These are phyloP conservation scores for Platorchestia sp. DNA, from an alignment of 1,140 invertebrate species.

Conservation along the genomic window DNA sequence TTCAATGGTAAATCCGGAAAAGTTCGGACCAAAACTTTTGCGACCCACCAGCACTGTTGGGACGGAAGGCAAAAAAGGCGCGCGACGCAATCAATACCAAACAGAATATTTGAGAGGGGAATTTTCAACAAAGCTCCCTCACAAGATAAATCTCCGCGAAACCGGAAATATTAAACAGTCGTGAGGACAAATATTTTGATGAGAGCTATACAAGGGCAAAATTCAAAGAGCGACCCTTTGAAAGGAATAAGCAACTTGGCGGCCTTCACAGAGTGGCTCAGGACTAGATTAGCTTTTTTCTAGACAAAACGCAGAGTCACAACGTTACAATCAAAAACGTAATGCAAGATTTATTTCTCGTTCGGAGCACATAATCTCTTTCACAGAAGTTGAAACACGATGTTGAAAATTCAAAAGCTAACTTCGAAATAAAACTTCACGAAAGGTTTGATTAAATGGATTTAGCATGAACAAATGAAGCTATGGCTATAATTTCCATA, in stretches of 20 bases:
- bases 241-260: background rate
- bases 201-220: background rate
- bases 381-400: background rate
- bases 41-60: background rate
- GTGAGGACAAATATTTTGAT: constrained; percentile 23
- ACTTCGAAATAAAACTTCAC: background rate
- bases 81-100: constrained; percentile 42
- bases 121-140: background rate
- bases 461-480: background rate
- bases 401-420: background rate
- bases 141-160: background rate
- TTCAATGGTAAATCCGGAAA: constrained; percentile 37
- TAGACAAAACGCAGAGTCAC: background rate
- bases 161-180: constrained; percentile 1
- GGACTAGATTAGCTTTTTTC: constrained; percentile 11
- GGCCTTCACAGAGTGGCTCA: background rate
- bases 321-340: background rate
- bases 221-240: background rate
- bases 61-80: background rate
- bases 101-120: background rate
- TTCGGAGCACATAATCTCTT: background rate
- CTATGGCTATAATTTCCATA: background rate
- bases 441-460: background rate
- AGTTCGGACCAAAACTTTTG: constrained; percentile 13
- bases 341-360: background rate